Conservation (phyloP, 2,888 invertebrate genomes). For the Cosmia trapezina region DNA sequence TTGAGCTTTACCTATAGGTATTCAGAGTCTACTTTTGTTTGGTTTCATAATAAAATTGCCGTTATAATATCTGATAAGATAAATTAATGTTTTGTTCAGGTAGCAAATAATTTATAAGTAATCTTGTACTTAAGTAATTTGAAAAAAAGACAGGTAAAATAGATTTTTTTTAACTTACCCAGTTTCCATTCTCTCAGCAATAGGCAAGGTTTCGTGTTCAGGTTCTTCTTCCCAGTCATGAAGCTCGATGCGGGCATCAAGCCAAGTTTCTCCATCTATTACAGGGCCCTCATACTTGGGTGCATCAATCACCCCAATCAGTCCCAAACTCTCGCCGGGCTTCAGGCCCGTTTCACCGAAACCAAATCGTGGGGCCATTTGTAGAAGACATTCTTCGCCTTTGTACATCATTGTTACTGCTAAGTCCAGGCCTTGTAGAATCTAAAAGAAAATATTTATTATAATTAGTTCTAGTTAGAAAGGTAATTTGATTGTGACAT, state of each 20-base stretch:
- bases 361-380: conserved; percentile 94
- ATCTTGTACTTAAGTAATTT: neutral
- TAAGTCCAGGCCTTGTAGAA: conserved; percentile 95
- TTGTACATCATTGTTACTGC: conserved; percentile 96
- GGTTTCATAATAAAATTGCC: neutral
- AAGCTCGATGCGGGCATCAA: conserved; percentile 94
- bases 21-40: neutral
- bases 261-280: conserved; percentile 92
- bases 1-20: neutral
- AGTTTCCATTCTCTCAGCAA: conserved; percentile 93
- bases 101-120: neutral
- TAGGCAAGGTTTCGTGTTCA: conserved; percentile 92
- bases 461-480: neutral
- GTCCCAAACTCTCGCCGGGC: conserved; percentile 82
- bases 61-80: neutral
- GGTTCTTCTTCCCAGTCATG: conserved; percentile 92
- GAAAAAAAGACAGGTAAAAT: neutral
- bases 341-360: conserved; percentile 94
- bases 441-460: conserved; percentile 71
- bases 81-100: neutral
- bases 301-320: conserved; percentile 79
- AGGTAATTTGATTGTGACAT: neutral
- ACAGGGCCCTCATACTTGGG: conserved; percentile 86
- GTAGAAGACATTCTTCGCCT: conserved; percentile 94
- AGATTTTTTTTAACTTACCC: conserved; percentile 89